Evolutionary conservation across 2,113 vertebrate genomes (phyloP), one percentile per base, ranked within the genome.

Genomic region (Perca fluviatilis): DNA sequence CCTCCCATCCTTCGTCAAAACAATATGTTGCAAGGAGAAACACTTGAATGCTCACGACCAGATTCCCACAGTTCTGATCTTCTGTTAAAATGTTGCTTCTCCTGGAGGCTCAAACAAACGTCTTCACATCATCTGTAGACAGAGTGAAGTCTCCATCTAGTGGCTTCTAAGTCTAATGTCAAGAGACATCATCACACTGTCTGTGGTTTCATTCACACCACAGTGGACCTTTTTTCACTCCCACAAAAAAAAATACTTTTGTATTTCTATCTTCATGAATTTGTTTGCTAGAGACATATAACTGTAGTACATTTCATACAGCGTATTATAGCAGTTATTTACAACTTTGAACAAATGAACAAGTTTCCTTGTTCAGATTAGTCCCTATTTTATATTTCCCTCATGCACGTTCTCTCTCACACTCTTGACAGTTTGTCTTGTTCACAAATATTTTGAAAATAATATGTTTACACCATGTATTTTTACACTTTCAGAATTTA

Each of bases 71-170:
- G 3, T 12, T 60, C 3, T 49, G 1, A 60, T 18, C 13, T 56
- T 21, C 27, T 65, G 1, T 68, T 21, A 5, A 33, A 46, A 27
- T 27, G 6, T 65, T 1, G n/a, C n/a, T 47, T 27, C 9, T 43
- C 11, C 3, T 61, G n/a, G 18, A 46, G 10, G 12, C 21, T 51
- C 5, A 21, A 40, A 36, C 33, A 36, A 61, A 49, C 56, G 9
- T 13, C 49, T 10, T 3, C 14, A 36, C 23, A 23, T 65, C 54
- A 50, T 70, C 6, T 63, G 19, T 21, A 15, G 7, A 47, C 30
- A 50, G 82, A 50, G 66, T 57, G 19, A 89, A 0, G 73, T 83
- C 89, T 74, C 91, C 91, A 80, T 89, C 93, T 95, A 89, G 90
- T 93, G 94, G 93, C 68, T 19, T 11, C 5, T 30, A 1, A 18